Evolutionary conservation across 2,113 vertebrate genomes (phyloP).

Genomic region (Stictonetta naevosa): DNA sequence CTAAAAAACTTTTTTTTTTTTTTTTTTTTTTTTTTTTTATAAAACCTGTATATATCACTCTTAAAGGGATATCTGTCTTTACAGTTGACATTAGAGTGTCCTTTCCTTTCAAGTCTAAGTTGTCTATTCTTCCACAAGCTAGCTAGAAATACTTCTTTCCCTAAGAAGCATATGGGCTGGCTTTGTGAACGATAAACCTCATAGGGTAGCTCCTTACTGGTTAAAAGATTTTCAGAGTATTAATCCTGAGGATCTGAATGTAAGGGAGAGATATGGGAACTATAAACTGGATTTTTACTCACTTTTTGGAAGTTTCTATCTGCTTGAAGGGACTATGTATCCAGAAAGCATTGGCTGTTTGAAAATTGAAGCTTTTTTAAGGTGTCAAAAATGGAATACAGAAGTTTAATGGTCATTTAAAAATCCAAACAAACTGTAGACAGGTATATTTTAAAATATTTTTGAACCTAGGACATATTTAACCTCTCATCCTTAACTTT

Average conservation of each 20-base stretch:
- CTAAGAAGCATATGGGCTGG: conserved; percentile 5
- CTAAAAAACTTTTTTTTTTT: background rate
- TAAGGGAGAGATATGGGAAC: background rate
- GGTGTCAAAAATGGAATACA: background rate
- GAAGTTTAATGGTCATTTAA: background rate
- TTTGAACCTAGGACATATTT: background rate
- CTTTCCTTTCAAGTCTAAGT: background rate
- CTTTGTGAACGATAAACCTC: conserved; percentile 56
- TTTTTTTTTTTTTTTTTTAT: background rate
- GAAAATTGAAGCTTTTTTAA: background rate
- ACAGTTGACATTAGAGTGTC: background rate
- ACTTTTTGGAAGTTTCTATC: background rate
- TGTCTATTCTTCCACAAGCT: background rate
- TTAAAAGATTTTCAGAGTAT: conserved; percentile 64
- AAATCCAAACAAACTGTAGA: background rate
- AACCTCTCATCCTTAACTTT: background rate
- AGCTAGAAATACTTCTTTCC: conserved; percentile 32
- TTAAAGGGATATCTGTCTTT: background rate
- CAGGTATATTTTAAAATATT: background rate
- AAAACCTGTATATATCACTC: background rate
- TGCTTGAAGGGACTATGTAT: background rate
- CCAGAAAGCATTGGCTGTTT: background rate
- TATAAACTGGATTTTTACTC: background rate
- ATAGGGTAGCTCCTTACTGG: conserved; percentile 38
- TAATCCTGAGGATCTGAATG: conserved; percentile 45